Evolutionary conservation across 2,797 vertebrate species (phyloP), one percentile per base, ranked within the genome.

Genomic region (Intellagama lesueurii): DNA sequence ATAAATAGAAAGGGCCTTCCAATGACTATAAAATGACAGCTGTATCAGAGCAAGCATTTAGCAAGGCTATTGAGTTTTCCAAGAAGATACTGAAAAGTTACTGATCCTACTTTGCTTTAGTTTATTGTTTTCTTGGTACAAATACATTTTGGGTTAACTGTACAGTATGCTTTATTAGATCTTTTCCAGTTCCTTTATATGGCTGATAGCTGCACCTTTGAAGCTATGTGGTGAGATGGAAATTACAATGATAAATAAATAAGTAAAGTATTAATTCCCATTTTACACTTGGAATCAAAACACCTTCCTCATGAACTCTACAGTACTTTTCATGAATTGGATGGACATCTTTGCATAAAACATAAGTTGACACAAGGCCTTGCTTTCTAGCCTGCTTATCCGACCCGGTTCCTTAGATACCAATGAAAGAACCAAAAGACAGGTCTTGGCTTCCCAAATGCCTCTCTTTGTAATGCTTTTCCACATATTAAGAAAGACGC

Each of bases 341-440:
- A 93, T 91, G 92, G 94, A 92, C 91, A 95, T 94, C 93, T 92
- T 95, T 96, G 95, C 95, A 94, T 92, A 95, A 96, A 96, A 93
- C 95, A 96, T 91, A 95, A 97, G 96, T 92, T 93, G 93, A 93
- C 93, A 93, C 90, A 85, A 92, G 91, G 70, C 92, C 81, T 95
- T 2, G 0, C 86, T 95, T 96, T 93, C 93, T 95, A 91, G 93
- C 60, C 92, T 93, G 93, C 94, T 86, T 96, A 96, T 95, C 96
- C 94, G 90, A 77, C 84, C 83, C 19, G 90, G 96, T 94, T 96
- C 95, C 97, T 97, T 96, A 94, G 97, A 97, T 96, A 97, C 96
- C 35, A 84, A 56, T 7, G 40, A 96, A 92, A 96, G 94, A 56
- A 56, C 94, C 94, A 60, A 79, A 90, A 88, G 94, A 94, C 94